Evolutionary conservation across 2,113 vertebrate species (phyloP), one percentile per base, ranked within the genome.

Genomic region (Thalassoma bifasciatum): DNA sequence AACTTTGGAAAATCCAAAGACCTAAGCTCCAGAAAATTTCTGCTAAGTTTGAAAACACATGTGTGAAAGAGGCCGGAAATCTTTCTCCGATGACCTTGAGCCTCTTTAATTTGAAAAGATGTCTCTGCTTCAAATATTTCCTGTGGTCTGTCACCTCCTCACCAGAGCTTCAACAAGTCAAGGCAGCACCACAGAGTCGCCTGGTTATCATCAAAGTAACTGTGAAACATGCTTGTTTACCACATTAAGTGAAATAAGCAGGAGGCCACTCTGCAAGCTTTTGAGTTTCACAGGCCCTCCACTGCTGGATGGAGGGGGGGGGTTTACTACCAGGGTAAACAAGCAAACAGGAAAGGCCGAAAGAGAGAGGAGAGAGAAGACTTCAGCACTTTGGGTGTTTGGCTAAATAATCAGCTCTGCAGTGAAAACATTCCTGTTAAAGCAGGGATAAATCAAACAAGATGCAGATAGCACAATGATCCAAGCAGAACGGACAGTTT

Each of bases 201-300:
- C 77, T 68, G 49, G 68, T 38, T 72, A 68, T 84, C 72, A 83
- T 90, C 83, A 83, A 77, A 89, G 81, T 51, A 56, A 62, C 57
- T 78, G 34, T 67, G 49, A 60, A 77, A 82, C 71, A 68, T 44
- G 72, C 51, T 1, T 66, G 62, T 82, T 89, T 84, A 83, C 80
- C 86, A 67, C 77, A 60, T 86, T 70, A 72, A 83, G 79, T 54
- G 75, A 51, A 79, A 81, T 68, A 84, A 73, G 83, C 79, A 84
- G 72, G 80, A 75, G 80, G 42, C 75, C 69, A 76, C 62, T 76
- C 70, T 75, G 69, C 26, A 67, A 83, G 70, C 64, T 30, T 79
- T 38, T 50, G 42, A 68, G 52, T 77, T 84, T 87, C 58, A 82
- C 79, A 74, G 66, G 52, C 51, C 36, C 19, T 58, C 73, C 65